phyloP scores from a whole-genome alignment of 2,113 vertebrate species.

The Scopus umbretta region DNA sequence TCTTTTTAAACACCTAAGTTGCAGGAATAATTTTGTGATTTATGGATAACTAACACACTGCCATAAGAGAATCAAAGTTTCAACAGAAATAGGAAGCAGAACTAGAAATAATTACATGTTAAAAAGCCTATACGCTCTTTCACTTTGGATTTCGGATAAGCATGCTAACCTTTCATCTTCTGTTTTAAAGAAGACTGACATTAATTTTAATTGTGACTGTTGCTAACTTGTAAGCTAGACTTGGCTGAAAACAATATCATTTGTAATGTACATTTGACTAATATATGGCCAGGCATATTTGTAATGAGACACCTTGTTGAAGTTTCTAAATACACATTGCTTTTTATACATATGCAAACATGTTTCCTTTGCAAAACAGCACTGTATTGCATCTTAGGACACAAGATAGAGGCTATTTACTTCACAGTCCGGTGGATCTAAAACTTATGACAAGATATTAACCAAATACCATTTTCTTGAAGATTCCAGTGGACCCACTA shows the following conservation, averaged over 20 bases:
- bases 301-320: conserved; percentile 17
- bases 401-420: not conserved
- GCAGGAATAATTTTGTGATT: not conserved
- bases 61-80: not conserved
- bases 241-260: not conserved
- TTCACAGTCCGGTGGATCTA: not conserved
- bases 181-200: not conserved
- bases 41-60: not conserved
- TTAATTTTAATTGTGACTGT: not conserved
- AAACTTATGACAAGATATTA: not conserved
- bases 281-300: not conserved
- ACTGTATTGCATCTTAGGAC: not conserved
- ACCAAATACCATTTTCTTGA: not conserved
- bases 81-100: not conserved
- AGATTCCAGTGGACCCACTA: not conserved
- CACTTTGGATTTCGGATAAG: not conserved
- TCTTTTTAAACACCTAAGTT: not conserved
- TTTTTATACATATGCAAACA: not conserved
- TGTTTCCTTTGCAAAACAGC: not conserved
- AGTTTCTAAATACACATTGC: not conserved
- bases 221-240: not conserved
- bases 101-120: not conserved
- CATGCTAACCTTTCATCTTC: not conserved
- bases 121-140: not conserved
- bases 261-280: not conserved